Evolutionary conservation across 37 sponge, comb jelly and placozoan species (phyloP).

Genomic region (Beroe forskalii): DNA sequence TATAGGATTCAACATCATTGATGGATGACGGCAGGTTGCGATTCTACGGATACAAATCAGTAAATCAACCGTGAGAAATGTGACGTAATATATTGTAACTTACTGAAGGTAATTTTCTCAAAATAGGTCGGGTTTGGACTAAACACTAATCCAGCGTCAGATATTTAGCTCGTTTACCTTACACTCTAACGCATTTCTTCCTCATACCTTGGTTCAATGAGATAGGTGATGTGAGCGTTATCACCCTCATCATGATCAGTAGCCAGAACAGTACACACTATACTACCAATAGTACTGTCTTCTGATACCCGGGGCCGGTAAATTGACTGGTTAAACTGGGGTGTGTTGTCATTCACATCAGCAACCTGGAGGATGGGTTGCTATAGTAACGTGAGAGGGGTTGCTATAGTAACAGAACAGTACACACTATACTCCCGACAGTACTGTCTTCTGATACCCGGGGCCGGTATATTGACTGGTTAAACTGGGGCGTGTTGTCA

Average conservation of each 20-base stretch:
- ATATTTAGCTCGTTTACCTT: no score
- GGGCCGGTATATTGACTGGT: conserved; percentile 50
- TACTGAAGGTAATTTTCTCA: no score
- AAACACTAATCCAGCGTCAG: no score
- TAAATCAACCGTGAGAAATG: no score
- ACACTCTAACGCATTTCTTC: not conserved
- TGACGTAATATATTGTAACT: no score
- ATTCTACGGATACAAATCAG: no score
- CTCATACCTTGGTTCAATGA: conserved; percentile 31
- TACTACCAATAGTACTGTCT: conserved; percentile 19
- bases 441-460: conserved; percentile 8
- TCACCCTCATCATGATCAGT: conserved; percentile 37
- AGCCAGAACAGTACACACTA: conserved; percentile 38
- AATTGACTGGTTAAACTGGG: conserved; percentile 41
- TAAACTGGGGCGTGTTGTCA: conserved; percentile 60
- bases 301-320: conserved; percentile 36
- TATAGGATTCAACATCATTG: no score
- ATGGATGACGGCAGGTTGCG: no score
- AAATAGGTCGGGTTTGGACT: no score
- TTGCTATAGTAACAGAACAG: no score
- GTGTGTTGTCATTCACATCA: conserved; percentile 57
- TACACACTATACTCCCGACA: conserved; percentile 38
- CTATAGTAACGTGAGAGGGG: not conserved
- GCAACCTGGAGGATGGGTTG: not conserved
- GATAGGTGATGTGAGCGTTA: conserved; percentile 11